These are phyloP conservation scores for Eristalis tenax DNA, from an alignment of 2,888 invertebrate species.

Conservation along the genomic window DNA sequence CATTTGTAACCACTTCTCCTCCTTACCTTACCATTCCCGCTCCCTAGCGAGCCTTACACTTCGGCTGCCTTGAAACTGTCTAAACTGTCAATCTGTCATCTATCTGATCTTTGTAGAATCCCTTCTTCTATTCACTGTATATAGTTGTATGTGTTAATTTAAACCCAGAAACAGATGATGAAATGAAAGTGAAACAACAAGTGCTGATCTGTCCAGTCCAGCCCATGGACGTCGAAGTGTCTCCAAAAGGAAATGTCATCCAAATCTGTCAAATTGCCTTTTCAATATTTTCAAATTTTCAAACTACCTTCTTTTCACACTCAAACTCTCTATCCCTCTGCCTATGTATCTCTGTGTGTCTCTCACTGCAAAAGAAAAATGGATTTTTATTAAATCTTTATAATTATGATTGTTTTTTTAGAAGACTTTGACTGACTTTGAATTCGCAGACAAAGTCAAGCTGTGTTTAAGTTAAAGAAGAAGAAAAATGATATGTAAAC, in stretches of 20 bases:
- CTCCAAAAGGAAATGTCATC: not conserved
- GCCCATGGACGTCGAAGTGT: too few relatives aligned
- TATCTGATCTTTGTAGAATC: not conserved
- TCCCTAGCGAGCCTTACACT: slow-evolving; percentile 41
- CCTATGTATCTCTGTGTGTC: not conserved
- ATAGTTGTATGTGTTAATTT: slow-evolving; percentile 47
- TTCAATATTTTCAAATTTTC: slow-evolving; percentile 15
- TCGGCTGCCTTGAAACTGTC: not conserved
- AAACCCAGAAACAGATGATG: slow-evolving; percentile 37
- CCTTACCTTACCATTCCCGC: not conserved
- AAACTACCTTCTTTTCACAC: not conserved
- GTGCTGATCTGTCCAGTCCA: slow-evolving; percentile 7
- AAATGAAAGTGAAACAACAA: slow-evolving; percentile 2
- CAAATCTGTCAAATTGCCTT: slow-evolving; percentile 21
- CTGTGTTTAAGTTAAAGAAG: slow-evolving; percentile 80
- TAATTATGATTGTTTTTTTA: slow-evolving; percentile 41
- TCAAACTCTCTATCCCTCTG: not conserved
- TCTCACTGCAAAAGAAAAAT: slow-evolving; percentile 24
- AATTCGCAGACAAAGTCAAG: slow-evolving; percentile 77
- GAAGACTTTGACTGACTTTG: slow-evolving; percentile 70
- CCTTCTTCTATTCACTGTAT: slow-evolving; percentile 29
- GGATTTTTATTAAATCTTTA: slow-evolving; percentile 51
- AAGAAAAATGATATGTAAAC: slow-evolving; percentile 69
- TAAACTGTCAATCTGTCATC: not conserved
- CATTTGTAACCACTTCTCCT: slow-evolving; percentile 41